Base-by-base conservation (phyloP, 2,797 vertebrate genomes). In the Xenentodon cancila region DNA sequence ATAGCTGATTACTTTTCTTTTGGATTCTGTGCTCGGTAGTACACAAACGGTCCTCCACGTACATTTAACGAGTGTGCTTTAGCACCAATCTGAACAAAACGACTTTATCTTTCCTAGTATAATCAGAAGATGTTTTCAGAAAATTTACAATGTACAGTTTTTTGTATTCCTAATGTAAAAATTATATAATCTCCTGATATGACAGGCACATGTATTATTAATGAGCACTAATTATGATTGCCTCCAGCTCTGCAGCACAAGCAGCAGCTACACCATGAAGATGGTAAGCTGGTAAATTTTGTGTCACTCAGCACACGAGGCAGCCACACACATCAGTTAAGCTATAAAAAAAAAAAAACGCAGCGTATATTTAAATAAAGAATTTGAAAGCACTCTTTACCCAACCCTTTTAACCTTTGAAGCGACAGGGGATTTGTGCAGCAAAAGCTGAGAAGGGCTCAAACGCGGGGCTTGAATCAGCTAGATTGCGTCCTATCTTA, bases 401-500 rank as follows among this genome's bases (percentile, higher is more conserved):
- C 52, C 34, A 49, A 69, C 53, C 78, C 67, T 76, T 32, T 74
- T 83, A 68, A 68, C 71, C 71, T 89, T 84, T 88, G 77, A 89
- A 86, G 67, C 42, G 42, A 82, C 62, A 72, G 70, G 21, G 75
- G 53, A 79, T 91, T 87, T 86, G 76, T 84, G 71, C 40, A 47
- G 55, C 54, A 21, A 65, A 71, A 71, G 68, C 59, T 42, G 68
- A 71, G 51, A 60, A 59, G 59, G 69, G 57, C 76, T 82, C 21
- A 70, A 81, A 73, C 64, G 73, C 54, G 49, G 55, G 17, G 50
- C 69, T 77, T 88, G 86, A 90, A 84, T 90, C 88, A 84, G 68
- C 66, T 79, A 84, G 82, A 90, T 85, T 82, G 82, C 75, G 75
- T 86, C 78, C 73, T 34, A 84, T 84, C 75, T 86, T 89, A 91